These are phyloP conservation scores for Acipenser transmontanus DNA, from an alignment of 2,797 vertebrate genomes.

Conservation along the genomic window DNA sequence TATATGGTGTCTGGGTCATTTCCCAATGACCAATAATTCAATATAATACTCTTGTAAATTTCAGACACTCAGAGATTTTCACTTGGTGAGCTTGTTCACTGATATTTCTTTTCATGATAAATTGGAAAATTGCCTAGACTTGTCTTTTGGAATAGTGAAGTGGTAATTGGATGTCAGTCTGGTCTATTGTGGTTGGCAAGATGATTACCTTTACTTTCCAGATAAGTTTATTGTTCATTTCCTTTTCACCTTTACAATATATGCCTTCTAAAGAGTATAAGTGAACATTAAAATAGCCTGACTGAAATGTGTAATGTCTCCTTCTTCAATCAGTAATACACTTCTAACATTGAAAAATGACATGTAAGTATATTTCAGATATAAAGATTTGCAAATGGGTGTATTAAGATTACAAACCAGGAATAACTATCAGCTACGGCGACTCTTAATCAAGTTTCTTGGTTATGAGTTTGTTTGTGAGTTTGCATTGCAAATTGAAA, in stretches of 20 bases:
- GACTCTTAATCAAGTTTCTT: no score
- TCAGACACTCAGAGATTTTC: neutral
- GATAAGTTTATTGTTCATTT: constrained; percentile 4
- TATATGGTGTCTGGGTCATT: no score
- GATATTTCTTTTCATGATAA: neutral
- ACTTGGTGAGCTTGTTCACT: neutral
- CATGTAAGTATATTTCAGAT: neutral
- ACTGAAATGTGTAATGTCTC: constrained; percentile 15
- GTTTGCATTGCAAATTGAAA: no score
- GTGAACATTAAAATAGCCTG: constrained; percentile 29
- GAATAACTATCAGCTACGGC: no score
- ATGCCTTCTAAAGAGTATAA: constrained; percentile 25
- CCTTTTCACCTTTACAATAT: constrained; percentile 16
- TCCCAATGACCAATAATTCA: neutral
- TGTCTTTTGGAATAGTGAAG: neutral
- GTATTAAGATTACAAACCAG: constrained; percentile 19
- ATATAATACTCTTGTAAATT: neutral
- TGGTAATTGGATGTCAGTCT: constrained; percentile 2
- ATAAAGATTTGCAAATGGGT: constrained; percentile 20
- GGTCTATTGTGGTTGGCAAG: neutral
- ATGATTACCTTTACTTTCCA: constrained; percentile 4
- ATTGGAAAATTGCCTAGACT: neutral
- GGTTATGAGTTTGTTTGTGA: no score
- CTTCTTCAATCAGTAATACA: neutral
- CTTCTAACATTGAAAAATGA: constrained; percentile 5